phyloP scores from a whole-genome alignment of 2,113 vertebrate species.

The Morone chrysops region DNA sequence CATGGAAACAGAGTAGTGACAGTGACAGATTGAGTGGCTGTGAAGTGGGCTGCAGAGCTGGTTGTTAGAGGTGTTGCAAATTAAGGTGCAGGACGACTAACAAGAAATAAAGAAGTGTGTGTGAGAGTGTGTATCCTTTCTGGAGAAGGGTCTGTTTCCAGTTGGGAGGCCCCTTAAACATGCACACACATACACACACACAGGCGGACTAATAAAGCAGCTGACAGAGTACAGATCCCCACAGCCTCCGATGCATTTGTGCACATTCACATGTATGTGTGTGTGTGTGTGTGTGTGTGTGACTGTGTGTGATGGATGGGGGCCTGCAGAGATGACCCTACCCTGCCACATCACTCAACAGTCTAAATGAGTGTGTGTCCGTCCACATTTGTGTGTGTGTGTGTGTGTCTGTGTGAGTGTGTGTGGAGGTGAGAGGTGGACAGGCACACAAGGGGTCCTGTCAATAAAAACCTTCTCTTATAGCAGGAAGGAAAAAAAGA shows the following conservation, averaged over 20 bases:
- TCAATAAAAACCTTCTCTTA: conserved; percentile 68
- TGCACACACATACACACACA: conserved; percentile 24
- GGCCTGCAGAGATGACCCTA: conserved; percentile 74
- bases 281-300: conserved; percentile 18
- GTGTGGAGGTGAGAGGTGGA: conserved; percentile 69
- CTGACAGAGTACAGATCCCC: conserved; percentile 81
- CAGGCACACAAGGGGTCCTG: conserved; percentile 63
- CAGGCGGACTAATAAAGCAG: conserved; percentile 77
- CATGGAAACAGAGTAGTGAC: conserved; percentile 63
- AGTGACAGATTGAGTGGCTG: conserved; percentile 81
- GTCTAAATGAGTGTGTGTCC: conserved; percentile 60
- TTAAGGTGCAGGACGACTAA: conserved; percentile 76
- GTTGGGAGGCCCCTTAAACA: conserved; percentile 68
- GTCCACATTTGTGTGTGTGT: conserved; percentile 45
- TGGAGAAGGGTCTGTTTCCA: conserved; percentile 75
- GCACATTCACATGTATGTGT: conserved; percentile 24
- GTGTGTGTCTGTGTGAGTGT: conserved; percentile 50
- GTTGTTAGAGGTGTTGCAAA: conserved; percentile 82
- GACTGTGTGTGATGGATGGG: conserved; percentile 77
- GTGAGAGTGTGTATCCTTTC: conserved; percentile 76
- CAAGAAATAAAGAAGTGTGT: conserved; percentile 80
- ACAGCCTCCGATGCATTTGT: conserved; percentile 42
- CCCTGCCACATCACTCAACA: conserved; percentile 76
- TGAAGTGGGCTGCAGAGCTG: conserved; percentile 68
- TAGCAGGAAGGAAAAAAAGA: conserved; percentile 55